phyloP scores from a whole-genome alignment of 2,888 invertebrate genomes.

The Invenusta paracnida region DNA sequence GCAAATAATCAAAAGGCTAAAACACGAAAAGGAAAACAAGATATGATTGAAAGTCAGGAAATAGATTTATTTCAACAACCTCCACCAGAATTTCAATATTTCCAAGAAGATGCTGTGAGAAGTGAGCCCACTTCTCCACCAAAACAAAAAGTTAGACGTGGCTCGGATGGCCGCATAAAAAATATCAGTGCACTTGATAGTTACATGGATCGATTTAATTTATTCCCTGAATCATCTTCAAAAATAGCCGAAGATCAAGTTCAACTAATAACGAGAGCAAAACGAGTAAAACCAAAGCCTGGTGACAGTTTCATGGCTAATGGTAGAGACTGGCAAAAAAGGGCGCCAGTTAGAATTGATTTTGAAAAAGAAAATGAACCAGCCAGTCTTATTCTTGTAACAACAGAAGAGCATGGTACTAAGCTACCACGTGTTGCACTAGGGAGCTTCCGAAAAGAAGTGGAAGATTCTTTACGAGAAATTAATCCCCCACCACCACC shows the following conservation, averaged over 20 bases:
- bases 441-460: background rate
- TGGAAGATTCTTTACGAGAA: background rate
- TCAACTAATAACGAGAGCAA: background rate
- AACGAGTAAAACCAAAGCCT: background rate
- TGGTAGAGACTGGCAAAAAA: background rate
- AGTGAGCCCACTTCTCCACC: background rate
- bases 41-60: background rate
- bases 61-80: background rate
- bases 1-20: background rate
- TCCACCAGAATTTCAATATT: background rate
- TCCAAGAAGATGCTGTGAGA: background rate
- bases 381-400: background rate
- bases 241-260: background rate
- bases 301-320: background rate
- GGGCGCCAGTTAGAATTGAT: constrained; percentile 24
- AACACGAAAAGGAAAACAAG: background rate
- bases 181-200: background rate
- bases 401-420: background rate
- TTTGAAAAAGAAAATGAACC: background rate
- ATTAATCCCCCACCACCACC: background rate
- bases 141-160: background rate
- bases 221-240: background rate
- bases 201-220: constrained; percentile 11
- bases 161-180: background rate
- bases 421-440: constrained; percentile 5